phyloP scores from a whole-genome alignment of 1,140 invertebrate species.

The Drosophila asahinai region DNA sequence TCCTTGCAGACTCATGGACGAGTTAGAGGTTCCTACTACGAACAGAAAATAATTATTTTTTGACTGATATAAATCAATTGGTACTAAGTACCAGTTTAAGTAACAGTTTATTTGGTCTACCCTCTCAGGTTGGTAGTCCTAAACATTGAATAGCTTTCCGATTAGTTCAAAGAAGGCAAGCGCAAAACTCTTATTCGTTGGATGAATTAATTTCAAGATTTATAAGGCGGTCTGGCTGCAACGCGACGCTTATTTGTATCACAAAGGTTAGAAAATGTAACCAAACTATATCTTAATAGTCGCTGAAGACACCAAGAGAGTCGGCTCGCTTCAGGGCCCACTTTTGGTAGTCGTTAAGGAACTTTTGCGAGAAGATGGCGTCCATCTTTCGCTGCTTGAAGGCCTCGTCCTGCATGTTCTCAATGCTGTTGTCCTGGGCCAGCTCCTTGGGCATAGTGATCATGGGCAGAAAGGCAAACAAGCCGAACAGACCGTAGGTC shows the following conservation, averaged over 20 bases:
- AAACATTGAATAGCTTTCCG: too few relatives aligned
- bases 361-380: conserved; percentile 58
- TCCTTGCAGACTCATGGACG: too few relatives aligned
- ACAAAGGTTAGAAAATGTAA: conserved; percentile 13
- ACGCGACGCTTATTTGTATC: conserved; percentile 1
- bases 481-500: conserved; percentile 67
- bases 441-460: conserved; percentile 71
- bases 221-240: not conserved
- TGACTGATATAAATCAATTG: too few relatives aligned
- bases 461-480: conserved; percentile 75
- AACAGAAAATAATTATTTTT: too few relatives aligned
- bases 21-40: too few relatives aligned
- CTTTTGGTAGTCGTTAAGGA: conserved; percentile 61
- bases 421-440: conserved; percentile 68
- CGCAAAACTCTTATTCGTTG: too few relatives aligned
- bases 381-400: conserved; percentile 61
- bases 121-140: too few relatives aligned
- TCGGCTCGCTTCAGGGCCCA: conserved; percentile 67
- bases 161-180: too few relatives aligned
- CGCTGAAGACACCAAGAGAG: conserved; percentile 67
- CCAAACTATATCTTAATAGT: conserved; percentile 43
- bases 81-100: too few relatives aligned
- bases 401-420: conserved; percentile 64
- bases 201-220: too few relatives aligned
- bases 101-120: too few relatives aligned